Conservation (phyloP, 2,888 invertebrate species). For the Hipparchia sbordonii region DNA sequence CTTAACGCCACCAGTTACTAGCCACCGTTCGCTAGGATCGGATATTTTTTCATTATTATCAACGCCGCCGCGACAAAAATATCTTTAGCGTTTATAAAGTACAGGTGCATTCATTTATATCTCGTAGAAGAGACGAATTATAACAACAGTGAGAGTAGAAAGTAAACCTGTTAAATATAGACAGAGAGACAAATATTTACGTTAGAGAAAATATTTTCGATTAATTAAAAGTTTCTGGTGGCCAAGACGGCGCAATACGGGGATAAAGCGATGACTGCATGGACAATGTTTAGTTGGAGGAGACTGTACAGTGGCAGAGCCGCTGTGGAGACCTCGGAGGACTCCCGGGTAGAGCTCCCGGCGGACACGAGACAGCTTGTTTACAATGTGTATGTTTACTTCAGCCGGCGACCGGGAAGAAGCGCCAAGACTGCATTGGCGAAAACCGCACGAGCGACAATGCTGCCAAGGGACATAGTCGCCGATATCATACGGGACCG, state of each 20-base stretch:
- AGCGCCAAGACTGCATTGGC: slow-evolving; percentile 68
- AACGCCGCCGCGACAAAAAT: slow-evolving; percentile 10
- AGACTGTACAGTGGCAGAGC: slow-evolving; percentile 68
- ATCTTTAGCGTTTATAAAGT: slow-evolving; percentile 9
- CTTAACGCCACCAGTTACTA: slow-evolving; percentile 61
- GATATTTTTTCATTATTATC: slow-evolving; percentile 48
- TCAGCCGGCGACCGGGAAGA: slow-evolving; percentile 69
- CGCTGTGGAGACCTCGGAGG: slow-evolving; percentile 60
- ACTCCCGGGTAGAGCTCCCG: slow-evolving; percentile 65
- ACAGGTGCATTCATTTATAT: background rate
- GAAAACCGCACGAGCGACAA: slow-evolving; percentile 75
- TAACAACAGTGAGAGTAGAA: background rate
- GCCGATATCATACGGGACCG: slow-evolving; percentile 75
- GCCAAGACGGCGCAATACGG: slow-evolving; percentile 79
- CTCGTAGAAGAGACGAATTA: background rate
- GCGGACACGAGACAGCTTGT: slow-evolving; percentile 76
- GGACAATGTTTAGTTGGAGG: slow-evolving; percentile 81
- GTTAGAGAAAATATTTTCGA: slow-evolving; percentile 2
- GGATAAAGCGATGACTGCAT: slow-evolving; percentile 78
- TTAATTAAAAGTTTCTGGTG: slow-evolving; percentile 17
- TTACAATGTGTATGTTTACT: slow-evolving; percentile 77
- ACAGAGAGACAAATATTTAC: background rate
- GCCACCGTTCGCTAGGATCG: slow-evolving; percentile 60
- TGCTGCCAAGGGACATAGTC: slow-evolving; percentile 74
- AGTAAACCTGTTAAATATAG: background rate